These are phyloP conservation scores for Alsophila aescularia DNA, from an alignment of 2,888 invertebrate species.

Conservation along the genomic window DNA sequence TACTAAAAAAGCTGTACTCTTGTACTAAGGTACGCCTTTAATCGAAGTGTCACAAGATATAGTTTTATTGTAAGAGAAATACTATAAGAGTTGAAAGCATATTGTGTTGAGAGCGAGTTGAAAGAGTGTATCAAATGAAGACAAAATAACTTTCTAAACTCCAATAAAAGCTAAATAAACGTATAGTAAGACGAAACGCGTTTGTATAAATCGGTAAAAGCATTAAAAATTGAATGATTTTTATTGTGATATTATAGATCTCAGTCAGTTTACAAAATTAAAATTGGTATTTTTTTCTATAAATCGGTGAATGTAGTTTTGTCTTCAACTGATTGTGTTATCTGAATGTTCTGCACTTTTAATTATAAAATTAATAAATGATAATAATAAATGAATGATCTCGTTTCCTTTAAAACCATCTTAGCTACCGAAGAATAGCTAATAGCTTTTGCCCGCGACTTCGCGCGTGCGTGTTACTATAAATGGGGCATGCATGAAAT, in stretches of 20 bases:
- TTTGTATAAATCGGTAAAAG: too few relatives aligned
- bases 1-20: too few relatives aligned
- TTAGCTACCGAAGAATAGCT: background rate
- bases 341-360: slow-evolving; percentile 74
- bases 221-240: slow-evolving; percentile 40
- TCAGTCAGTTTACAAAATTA: slow-evolving; percentile 54
- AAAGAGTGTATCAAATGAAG: slow-evolving; percentile 63
- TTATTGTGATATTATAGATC: slow-evolving; percentile 74
- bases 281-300: too few relatives aligned
- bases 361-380: slow-evolving; percentile 79
- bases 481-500: too few relatives aligned
- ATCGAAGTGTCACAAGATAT: slow-evolving; percentile 40
- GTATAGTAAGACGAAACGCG: too few relatives aligned
- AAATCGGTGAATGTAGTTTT: slow-evolving; percentile 46
- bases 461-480: too few relatives aligned
- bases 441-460: too few relatives aligned
- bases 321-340: slow-evolving; percentile 71
- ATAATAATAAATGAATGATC: slow-evolving; percentile 61
- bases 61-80: slow-evolving; percentile 36
- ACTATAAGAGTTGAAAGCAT: slow-evolving; percentile 45
- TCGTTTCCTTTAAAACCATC: slow-evolving; percentile 49
- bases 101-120: slow-evolving; percentile 54
- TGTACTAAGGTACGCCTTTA: slow-evolving; percentile 20
- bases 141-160: slow-evolving; percentile 51
- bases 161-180: too few relatives aligned